Base-by-base conservation (phyloP, 37 sponge, comb jelly and placozoan genomes). In the Spongia lamella region DNA sequence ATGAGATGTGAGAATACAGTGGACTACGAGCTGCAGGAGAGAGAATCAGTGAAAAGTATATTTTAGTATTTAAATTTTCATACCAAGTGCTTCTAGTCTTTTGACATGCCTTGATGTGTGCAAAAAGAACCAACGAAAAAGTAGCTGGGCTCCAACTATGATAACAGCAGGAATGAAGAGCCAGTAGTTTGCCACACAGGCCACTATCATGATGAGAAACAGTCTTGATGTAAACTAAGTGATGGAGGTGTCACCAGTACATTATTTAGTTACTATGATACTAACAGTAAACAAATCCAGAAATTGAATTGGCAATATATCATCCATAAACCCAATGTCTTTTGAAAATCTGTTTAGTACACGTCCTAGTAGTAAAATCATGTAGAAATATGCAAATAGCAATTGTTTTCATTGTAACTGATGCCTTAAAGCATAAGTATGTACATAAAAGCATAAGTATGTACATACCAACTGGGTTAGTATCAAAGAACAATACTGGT, bases 1-100 rank as follows among this genome's bases (percentile, higher is more conserved):
- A 66, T 14, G 93, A 84, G 21, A 92, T 63, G 63, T 92, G 93
- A 47, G 89, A 88, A 47, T 84, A 92, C 58, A 92, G 33, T n/a
- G 93, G 93, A 77, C 93, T 92, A 1, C 93, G 88, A 51, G 89
- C 93, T 92, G 82, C 1, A 30, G 53, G 16, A 37, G 19, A 38
- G 33, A 40, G 31, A 43, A 43, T 43, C 5, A 43, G 47, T 13
- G 9, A 43, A 43, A 5, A 9, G 7, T 13, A 43, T 9, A 43
- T 43, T 43, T 43, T 43, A 9, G 4, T 7, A 63, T 38, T 67
- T 7, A 38, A 19, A 35, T 20, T 19, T 21, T 64, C 80, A 40
- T 53, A 92, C 93, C 72, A 53, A 88, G 57, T 35, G 93, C 88
- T 39, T 87, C 93, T 26, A 92, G 72, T 61, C 93, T 72, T 38